These are phyloP conservation scores for Tylochromis polylepis DNA, from an alignment of 2,113 vertebrate genomes.

Conservation along the genomic window DNA sequence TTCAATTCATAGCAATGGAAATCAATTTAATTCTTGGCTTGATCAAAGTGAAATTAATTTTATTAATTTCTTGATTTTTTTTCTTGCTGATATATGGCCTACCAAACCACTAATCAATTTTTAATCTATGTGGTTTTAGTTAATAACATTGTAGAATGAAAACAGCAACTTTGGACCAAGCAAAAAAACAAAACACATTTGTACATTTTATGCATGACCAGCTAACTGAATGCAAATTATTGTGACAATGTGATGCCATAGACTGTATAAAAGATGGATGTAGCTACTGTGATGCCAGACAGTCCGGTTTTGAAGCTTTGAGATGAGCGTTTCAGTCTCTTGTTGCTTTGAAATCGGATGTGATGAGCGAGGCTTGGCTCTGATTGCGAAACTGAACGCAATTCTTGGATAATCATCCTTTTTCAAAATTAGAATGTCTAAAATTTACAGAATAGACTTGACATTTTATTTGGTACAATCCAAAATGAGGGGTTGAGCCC, in stretches of 20 bases:
- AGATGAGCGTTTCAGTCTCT: not conserved
- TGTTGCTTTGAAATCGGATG: rapidly evolving
- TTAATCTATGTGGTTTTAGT: not conserved
- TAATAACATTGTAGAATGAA: not conserved
- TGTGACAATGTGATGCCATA: not conserved
- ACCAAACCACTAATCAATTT: no score
- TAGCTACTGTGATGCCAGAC: not conserved
- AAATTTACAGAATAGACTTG: not conserved
- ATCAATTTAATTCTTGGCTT: not conserved
- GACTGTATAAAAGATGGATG: not conserved
- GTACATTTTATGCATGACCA: not conserved
- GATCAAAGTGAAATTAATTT: not conserved
- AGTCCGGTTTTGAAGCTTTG: not conserved
- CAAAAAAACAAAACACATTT: not conserved
- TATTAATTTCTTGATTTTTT: not conserved
- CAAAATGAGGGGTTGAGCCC: not conserved
- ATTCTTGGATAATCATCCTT: not conserved
- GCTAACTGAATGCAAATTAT: not conserved
- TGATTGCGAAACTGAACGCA: not conserved
- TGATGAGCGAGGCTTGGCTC: not conserved
- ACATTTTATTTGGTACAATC: not conserved
- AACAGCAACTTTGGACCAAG: not conserved
- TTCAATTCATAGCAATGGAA: not conserved
- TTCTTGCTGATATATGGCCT: not conserved
- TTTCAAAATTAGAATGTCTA: not conserved